A percentile compares a stretch with the other conserved stretches of the same genome.
phyloP scores from a whole-genome alignment of 2,113 vertebrate species.

The Dinomys branickii region DNA sequence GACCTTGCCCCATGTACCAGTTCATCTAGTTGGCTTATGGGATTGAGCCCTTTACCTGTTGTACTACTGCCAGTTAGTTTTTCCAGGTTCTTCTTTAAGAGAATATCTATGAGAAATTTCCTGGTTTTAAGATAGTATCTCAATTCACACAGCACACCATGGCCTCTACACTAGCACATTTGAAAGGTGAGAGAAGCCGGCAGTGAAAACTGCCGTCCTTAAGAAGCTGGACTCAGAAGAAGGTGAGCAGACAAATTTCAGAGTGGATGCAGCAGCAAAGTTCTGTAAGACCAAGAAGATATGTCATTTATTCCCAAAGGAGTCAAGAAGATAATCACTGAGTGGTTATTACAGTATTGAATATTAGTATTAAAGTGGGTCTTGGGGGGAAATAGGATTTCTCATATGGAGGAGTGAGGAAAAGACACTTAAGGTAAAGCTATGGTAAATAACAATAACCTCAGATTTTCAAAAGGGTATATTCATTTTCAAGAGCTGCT shows the following conservation, averaged over 20 bases:
- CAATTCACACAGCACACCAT: fast-evolving
- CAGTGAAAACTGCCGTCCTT: background rate
- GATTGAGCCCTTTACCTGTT: background rate
- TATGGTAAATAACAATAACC: background rate
- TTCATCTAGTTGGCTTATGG: background rate
- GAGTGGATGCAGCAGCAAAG: background rate
- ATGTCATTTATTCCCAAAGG: background rate
- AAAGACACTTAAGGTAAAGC: background rate
- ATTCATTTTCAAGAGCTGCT: background rate
- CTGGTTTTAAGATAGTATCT: background rate
- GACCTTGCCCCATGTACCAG: background rate
- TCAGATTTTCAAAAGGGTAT: background rate
- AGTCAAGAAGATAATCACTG: background rate
- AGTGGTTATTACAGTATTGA: too few relatives aligned
- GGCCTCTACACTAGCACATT: background rate
- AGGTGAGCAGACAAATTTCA: background rate
- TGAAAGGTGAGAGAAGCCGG: background rate
- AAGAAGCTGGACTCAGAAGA: background rate
- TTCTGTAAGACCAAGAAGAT: background rate
- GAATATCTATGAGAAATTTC: background rate
- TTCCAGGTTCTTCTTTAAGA: background rate
- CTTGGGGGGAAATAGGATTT: background rate
- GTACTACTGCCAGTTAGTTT: background rate
- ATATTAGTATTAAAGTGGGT: background rate
- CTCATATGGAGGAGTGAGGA: background rate